Base-by-base conservation (phyloP, 1,140 invertebrate species). In the Limonius californicus region DNA sequence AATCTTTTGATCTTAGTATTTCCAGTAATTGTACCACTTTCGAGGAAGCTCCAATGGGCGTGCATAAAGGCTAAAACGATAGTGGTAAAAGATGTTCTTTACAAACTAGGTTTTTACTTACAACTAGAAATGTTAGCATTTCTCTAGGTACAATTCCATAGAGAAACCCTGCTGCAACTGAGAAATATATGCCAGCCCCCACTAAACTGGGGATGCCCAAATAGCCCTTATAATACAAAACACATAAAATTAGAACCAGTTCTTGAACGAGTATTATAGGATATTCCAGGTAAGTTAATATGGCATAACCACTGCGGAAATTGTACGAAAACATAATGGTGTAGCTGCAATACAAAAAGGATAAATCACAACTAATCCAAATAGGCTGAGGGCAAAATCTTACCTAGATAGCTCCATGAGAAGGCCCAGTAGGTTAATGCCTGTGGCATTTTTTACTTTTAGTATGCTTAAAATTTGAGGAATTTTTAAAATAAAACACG, bases 251-350 rank as follows among this genome's bases (percentile, higher is more conserved):
- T 43, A 89, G 67, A n/a, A 88, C 75, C 63, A 84, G 83, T 65
- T 89, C 80, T 77, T 90, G 87, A 0, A 83, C 53, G 62, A 89
- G 68, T 63, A 90, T 85, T 55, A 89, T 83, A 1, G 87, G 87
- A 74, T 89, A 89, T 68, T 90, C 88, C 77, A 90, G 69, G 67
- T 89, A 90, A 0, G 86, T 85, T 43, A 88, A 70, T 1, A 88
- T 19, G n/a, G 82, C 78, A 72, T 90, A 89, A 15, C 78, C 76
- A 77, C 87, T 89, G 14, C 80, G 81, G 68, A 79, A 89, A 71
- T 89, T 89, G 68, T 90, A 90, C 60, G 85, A 81, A 20, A 84
- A 82, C 78, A 84, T 86, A 62, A 88, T 82, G 19, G 86, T 83
- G 67, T 87, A 89, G 64, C 87, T 90, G 76, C 64, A 86, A 85